Evolutionary conservation across 2,888 invertebrate species (phyloP), one percentile per base, ranked within the genome.

Genomic region (Diabrotica balteata): DNA sequence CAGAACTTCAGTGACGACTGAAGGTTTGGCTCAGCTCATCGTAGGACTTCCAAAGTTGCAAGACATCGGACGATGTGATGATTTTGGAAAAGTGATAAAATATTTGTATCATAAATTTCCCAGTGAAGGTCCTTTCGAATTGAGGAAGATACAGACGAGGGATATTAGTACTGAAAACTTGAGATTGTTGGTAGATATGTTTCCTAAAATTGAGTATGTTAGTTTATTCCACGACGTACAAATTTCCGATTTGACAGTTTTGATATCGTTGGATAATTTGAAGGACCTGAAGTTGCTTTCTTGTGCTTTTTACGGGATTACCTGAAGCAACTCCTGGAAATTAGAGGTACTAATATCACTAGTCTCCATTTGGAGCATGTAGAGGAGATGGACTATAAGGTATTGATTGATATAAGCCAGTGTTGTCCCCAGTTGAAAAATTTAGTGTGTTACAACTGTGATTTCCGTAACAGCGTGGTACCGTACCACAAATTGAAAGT

Each of bases 301-400:
- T 0, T 91, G 91, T 77, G 90, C 91, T 76, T 92, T 91, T 82
- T 92, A 91, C 77, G 88, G 88, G 90, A 92, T 80, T 89, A 89
- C 80, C 83, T 92, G 44, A 89, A 90, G 74, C 89, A 89, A 76
- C 84, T 92, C 8, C 81, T 92, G 55, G 89, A 91, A 83, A 86
- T 90, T 2, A 89, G 90, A 78, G 91, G 92, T 9, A 87, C 86
- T 72, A 89, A 91, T 76, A 84, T 92, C 68, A 86, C 86, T 9
- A 86, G 85, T 79, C 83, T 92, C 67, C 91, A 91, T 80, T 85
- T 92, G 63, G 92, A 92, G 78, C 92, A 92, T 77, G 91, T 91
- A 0, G 91, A 92, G 77, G 90, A 91, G 83, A 89, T 92, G 73
- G 91, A 91, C 82, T 85, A 90, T 74, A 90, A 90, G 78, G 91